Evolutionary conservation across 2,888 invertebrate species (phyloP), one percentile per base, ranked within the genome.

Genomic region (Hypsopygia costalis): DNA sequence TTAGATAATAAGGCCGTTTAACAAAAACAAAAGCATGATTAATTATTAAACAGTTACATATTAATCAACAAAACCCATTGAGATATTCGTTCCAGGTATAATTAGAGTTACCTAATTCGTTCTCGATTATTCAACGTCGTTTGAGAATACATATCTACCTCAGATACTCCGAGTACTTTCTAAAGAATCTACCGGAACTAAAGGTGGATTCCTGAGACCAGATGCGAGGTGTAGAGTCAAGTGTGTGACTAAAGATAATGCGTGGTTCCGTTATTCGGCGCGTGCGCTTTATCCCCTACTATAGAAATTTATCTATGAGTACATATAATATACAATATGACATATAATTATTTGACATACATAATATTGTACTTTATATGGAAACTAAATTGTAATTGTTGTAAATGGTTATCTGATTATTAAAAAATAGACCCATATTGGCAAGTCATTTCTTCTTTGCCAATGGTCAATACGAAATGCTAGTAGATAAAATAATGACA

Each of bases 161-260:
- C 28, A 25, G 10, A n/a, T 25, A 7, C 1, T 1, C n/a, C 2
- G 34, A 36, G 51, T 58, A 63, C 66, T 73, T 72, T 78, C 71
- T 67, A 66, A 77, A 74, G 78, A 80, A 81, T 73, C 69, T 69
- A 62, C 60, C 68, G 78, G 72, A 78, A 78, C 77, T 52, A 58
- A 67, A 50, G 38, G 52, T 52, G 55, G 60, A 63, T 61, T 41
- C 41, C 10, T 27, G 28, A 35, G 9, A 34, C 58, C 52, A 49
- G 62, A 58, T 56, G 63, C 62, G 73, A 52, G 36, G 43, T 43
- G 44, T 37, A 62, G n/a, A n/a, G n/a, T n/a, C n/a, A 52, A 50
- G 62, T 69, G 72, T 73, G 69, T 71, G 75, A 69, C 76, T 67
- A 70, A 73, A 64, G 54, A 47, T 70, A 71, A 81, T 78, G 69